phyloP scores from a whole-genome alignment of 2,113 vertebrate species.

The Rhizomys pruinosus region DNA sequence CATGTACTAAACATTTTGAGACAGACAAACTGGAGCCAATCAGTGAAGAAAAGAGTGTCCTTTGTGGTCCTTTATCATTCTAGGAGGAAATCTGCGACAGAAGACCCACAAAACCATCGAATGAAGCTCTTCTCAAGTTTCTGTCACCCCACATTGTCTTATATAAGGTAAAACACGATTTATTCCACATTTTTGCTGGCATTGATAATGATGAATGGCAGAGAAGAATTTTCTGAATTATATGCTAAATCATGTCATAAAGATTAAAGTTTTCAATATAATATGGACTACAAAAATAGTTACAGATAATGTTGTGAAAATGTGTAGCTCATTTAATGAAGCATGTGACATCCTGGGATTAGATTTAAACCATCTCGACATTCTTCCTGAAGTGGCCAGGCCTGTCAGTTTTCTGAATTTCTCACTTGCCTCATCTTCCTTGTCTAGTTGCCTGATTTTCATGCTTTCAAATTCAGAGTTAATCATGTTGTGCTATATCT shows the following conservation, averaged over 20 bases:
- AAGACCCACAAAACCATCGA: neutral
- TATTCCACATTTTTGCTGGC: neutral
- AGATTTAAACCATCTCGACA: neutral
- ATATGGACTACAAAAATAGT: neutral
- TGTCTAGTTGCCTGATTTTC: neutral
- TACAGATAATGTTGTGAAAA: neutral
- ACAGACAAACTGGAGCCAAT: neutral
- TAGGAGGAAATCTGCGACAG: neutral
- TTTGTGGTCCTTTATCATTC: neutral
- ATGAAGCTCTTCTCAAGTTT: neutral
- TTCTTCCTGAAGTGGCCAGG: neutral
- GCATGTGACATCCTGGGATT: neutral
- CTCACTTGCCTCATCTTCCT: neutral
- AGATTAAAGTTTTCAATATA: neutral
- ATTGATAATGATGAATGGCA: neutral
- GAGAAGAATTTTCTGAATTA: neutral
- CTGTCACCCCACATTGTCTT: neutral
- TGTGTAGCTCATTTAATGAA: neutral
- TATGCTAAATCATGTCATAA: neutral
- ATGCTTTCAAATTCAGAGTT: neutral
- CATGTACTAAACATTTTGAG: neutral
- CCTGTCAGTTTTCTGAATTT: neutral
- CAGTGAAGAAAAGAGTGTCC: neutral
- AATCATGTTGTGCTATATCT: neutral
- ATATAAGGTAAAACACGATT: conserved; percentile 1